phyloP scores from a whole-genome alignment of 2,888 invertebrate species.

The Drosophila nr. fundita region DNA sequence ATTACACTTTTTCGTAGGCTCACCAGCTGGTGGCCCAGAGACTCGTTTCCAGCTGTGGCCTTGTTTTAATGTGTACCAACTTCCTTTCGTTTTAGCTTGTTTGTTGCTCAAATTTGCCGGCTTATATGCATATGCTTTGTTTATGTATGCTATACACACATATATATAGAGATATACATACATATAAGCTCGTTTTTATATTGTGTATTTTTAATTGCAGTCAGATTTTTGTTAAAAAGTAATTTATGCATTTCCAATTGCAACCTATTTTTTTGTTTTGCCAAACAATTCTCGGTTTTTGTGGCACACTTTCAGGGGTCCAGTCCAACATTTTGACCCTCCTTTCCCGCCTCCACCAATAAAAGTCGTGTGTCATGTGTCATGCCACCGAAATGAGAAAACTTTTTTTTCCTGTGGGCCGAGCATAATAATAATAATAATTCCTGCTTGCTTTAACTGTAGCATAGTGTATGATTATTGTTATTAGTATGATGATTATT shows the following conservation, averaged over 20 bases:
- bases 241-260: constrained; percentile 60
- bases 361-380: constrained; percentile 50
- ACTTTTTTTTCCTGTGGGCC: constrained; percentile 48
- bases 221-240: constrained; percentile 41
- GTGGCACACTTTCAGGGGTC: not conserved
- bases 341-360: not conserved
- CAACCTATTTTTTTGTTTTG: constrained; percentile 44
- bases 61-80: constrained; percentile 60
- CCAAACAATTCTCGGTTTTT: constrained; percentile 23
- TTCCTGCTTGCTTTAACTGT: constrained; percentile 30
- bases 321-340: not conserved
- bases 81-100: constrained; percentile 43
- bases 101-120: constrained; percentile 45
- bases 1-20: constrained; percentile 55
- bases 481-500: constrained; percentile 50
- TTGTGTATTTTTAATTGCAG: constrained; percentile 39
- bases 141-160: not conserved
- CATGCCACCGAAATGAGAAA: constrained; percentile 67
- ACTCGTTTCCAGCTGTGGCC: constrained; percentile 60
- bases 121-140: not conserved
- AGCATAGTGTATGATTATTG: constrained; percentile 48
- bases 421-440: constrained; percentile 40
- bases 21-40: constrained; percentile 28
- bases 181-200: not conserved
- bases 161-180: not conserved